These are phyloP conservation scores for Pycnonotus jocosus DNA, from an alignment of 2,113 vertebrate genomes.

Conservation along the genomic window DNA sequence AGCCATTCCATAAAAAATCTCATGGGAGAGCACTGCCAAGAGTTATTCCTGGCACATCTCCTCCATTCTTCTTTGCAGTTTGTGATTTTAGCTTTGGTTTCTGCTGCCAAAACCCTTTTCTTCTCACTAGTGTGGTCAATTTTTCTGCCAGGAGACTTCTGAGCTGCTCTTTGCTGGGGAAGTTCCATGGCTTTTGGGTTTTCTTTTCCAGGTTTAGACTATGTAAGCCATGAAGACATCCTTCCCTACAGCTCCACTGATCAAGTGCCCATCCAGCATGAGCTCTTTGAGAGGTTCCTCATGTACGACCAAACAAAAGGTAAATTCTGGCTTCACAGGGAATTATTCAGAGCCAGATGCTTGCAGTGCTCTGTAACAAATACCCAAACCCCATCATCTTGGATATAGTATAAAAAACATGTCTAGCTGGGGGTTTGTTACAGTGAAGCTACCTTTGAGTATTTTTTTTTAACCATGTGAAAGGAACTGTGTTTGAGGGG, in stretches of 20 bases:
- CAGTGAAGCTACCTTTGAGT: neutral
- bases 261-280: constrained; percentile 94
- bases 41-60: neutral
- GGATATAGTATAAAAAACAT: fast-evolving
- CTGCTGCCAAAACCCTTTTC: neutral
- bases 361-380: neutral
- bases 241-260: constrained; percentile 93
- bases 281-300: constrained; percentile 96
- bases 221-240: constrained; percentile 97
- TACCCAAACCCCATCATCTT: neutral
- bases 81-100: neutral
- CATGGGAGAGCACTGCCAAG: neutral
- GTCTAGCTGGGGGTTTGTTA: neutral
- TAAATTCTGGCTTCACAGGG: constrained; percentile 52
- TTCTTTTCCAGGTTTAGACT: constrained; percentile 86
- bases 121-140: neutral
- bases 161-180: neutral
- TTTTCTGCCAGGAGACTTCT: neutral
- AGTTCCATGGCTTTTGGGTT: neutral
- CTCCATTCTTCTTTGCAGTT: neutral
- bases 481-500: neutral
- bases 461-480: neutral
- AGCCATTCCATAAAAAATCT: neutral
- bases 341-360: neutral
- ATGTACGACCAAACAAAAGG: constrained; percentile 90